Conservation (phyloP, 2,797 vertebrate species). For the Adelosebastes latens region DNA sequence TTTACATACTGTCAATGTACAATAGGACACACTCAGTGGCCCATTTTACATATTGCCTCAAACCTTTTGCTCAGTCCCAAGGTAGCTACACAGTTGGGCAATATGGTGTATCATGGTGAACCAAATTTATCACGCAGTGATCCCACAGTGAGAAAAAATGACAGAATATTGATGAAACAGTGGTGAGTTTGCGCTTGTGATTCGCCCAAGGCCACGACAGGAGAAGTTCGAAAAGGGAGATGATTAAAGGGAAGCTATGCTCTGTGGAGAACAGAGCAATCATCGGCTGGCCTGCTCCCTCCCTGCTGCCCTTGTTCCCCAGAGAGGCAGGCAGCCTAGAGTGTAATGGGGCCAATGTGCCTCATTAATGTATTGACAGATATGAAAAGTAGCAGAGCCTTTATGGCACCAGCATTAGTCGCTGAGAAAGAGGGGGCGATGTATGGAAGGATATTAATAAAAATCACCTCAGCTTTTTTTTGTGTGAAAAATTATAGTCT, state of each 20-base stretch:
- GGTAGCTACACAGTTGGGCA: slow-evolving; percentile 52
- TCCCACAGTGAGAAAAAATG: slow-evolving; percentile 60
- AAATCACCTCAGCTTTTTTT: not conserved
- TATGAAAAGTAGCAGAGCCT: slow-evolving; percentile 70
- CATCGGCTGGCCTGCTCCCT: slow-evolving; percentile 60
- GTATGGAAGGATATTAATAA: not conserved
- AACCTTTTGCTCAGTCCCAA: slow-evolving; percentile 61
- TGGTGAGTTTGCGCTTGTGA: slow-evolving; percentile 64
- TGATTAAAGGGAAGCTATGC: slow-evolving; percentile 81
- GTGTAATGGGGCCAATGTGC: slow-evolving; percentile 76
- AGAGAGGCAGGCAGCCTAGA: slow-evolving; percentile 53
- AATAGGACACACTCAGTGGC: slow-evolving; percentile 37
- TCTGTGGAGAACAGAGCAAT: slow-evolving; percentile 76
- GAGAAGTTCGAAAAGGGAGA: slow-evolving; percentile 74
- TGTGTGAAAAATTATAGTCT: not conserved
- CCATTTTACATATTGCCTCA: slow-evolving; percentile 61
- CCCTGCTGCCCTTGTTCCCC: slow-evolving; percentile 66
- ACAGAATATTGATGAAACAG: slow-evolving; percentile 81
- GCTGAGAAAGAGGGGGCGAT: slow-evolving; percentile 6
- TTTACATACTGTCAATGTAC: slow-evolving; percentile 38
- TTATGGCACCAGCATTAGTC: slow-evolving; percentile 45
- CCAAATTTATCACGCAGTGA: slow-evolving; percentile 69
- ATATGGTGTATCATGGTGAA: slow-evolving; percentile 67
- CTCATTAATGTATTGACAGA: slow-evolving; percentile 81
- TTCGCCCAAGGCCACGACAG: slow-evolving; percentile 68